Percentiles rank a stretch among this genome's conserved stretches.
phyloP scores from a whole-genome alignment of 2,888 invertebrate genomes.

The Theodoxus fluviatilis region DNA sequence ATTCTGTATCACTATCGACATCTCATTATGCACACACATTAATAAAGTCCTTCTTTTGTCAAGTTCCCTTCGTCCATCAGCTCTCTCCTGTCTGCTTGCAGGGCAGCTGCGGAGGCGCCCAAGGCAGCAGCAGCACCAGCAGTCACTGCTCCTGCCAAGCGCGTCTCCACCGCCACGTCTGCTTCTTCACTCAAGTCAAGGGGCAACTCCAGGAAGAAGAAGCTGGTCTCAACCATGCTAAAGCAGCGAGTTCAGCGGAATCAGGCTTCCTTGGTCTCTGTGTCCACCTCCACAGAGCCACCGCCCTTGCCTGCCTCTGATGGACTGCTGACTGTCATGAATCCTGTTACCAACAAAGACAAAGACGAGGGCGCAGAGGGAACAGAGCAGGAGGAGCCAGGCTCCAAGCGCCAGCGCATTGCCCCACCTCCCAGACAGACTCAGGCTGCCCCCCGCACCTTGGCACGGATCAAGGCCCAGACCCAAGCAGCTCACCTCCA shows the following conservation, averaged over 20 bases:
- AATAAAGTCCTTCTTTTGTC: too few species aligned
- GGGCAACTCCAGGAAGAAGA: conserved; percentile 30
- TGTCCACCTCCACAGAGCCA: too few species aligned
- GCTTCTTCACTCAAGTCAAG: conserved; percentile 29
- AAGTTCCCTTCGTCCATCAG: conserved; percentile 3
- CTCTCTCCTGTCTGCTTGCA: conserved; percentile 38
- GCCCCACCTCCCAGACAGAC: conserved; percentile 27
- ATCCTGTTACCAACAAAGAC: too few species aligned
- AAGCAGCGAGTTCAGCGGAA: conserved; percentile 50
- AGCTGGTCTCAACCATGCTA: conserved; percentile 53
- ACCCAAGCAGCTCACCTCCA: conserved; percentile 47
- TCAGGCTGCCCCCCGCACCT: conserved; percentile 46
- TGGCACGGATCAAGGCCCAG: conserved; percentile 54
- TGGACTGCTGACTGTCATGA: too few species aligned
- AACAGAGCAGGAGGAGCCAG: too few species aligned
- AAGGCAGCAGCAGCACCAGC: conserved; percentile 50
- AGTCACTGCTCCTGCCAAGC: background rate
- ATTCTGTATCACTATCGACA: background rate
- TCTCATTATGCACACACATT: too few species aligned
- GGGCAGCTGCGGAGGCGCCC: conserved; percentile 45
- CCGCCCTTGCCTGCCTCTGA: too few species aligned
- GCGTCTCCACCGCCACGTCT: conserved; percentile 29
- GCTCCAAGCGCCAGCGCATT: conserved; percentile 30
- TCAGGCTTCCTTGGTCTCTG: too few species aligned
- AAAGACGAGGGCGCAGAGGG: too few species aligned